Evolutionary conservation across 1,140 invertebrate species (phyloP), one percentile per base, ranked within the genome.

Genomic region (Halesus radiatus): DNA sequence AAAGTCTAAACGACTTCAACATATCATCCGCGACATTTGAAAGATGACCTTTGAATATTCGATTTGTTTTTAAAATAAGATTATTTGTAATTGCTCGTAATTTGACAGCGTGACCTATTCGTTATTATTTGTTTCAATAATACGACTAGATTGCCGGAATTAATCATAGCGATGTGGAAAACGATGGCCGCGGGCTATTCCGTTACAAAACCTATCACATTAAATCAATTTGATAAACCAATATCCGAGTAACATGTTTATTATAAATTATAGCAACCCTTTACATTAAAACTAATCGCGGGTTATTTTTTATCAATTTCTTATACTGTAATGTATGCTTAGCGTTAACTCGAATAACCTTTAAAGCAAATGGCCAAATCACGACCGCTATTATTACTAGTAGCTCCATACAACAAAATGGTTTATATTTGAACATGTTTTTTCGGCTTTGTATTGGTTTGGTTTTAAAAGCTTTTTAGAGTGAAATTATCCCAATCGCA

Each of bases 281-380:
- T 50, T 70, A 20, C n/a, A 50, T 23, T 18, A 52, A 70, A 52
- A 50, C 0, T 20, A 70, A 70, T 70, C 66, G 23, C 18, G 7
- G 66, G 66, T 70, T 50, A 70, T 70, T 70, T 45, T 45, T 70
- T 50, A 52, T 70, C 66, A 70, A 70, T 70, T 70, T 70, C 37
- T n/a, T 52, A 45, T 70, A 50, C 22, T 70, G 66, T 70, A 70
- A 70, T 70, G 10, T 70, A 50, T 70, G 32, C 66, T 13, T n/a
- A 22, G 66, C 32, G 66, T 50, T 50, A 70, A 50, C 16, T 29
- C 32, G 23, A 52, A 70, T 23, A 70, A 45, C 66, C 66, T 45
- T 70, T 70, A 50, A 7, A 18, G 8, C 18, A 70, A 70, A 70
- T 70, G n/a, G 37, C 37, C 37, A 20, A 45, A 45, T 70, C 66